phyloP scores from a whole-genome alignment of 2,888 invertebrate species.

The Micoletzkya japonica region DNA sequence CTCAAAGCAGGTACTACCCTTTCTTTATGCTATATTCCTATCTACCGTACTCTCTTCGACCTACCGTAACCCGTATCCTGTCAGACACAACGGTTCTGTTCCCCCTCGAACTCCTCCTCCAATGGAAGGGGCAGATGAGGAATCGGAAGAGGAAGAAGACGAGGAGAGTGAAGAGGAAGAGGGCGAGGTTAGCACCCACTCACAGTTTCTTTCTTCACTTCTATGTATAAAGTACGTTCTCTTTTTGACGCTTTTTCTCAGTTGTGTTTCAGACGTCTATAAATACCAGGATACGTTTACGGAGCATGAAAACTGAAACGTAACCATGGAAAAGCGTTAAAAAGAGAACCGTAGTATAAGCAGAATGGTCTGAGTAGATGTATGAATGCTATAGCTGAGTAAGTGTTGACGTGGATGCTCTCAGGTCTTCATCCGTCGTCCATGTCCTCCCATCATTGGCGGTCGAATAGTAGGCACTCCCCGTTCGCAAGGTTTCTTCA shows the following conservation, averaged over 20 bases:
- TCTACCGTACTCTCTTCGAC: neutral
- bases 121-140: slow-evolving; percentile 46
- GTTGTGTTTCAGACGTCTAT: too few relatives aligned
- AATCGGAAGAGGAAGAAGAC: slow-evolving; percentile 54
- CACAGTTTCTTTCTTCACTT: too few relatives aligned
- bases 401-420: neutral
- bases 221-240: too few relatives aligned
- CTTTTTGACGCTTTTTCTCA: too few relatives aligned
- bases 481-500: slow-evolving; percentile 25
- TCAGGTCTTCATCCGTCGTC: slow-evolving; percentile 26
- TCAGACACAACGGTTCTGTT: slow-evolving; percentile 48
- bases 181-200: slow-evolving; percentile 29
- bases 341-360: too few relatives aligned
- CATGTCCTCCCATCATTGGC: slow-evolving; percentile 27
- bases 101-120: slow-evolving; percentile 53
- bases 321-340: too few relatives aligned
- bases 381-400: too few relatives aligned
- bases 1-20: slow-evolving; percentile 16
- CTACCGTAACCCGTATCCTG: neutral
- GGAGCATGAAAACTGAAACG: too few relatives aligned
- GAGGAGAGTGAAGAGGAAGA: slow-evolving; percentile 48
- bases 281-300: too few relatives aligned
- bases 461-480: slow-evolving; percentile 26
- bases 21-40: slow-evolving; percentile 10
- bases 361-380: too few relatives aligned